Percentiles rank a stretch among this genome's conserved stretches.
Conservation (phyloP, 2,797 vertebrate species). For the Pantherophis vulpinus region DNA sequence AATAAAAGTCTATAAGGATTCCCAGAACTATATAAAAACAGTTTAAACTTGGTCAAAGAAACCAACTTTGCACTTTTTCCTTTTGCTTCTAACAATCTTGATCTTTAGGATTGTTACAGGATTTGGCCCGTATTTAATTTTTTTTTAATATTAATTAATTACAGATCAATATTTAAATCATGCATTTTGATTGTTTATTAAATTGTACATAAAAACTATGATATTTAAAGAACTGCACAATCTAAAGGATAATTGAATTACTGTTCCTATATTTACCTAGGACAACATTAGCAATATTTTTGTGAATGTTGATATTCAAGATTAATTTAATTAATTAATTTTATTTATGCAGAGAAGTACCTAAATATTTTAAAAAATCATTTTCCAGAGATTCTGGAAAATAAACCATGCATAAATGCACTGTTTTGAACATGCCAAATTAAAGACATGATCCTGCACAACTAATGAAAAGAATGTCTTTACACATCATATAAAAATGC, state of each 20-base stretch:
- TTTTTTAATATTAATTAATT: not conserved
- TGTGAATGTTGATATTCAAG: no score
- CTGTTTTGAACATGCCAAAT: not conserved
- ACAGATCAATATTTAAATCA: not conserved
- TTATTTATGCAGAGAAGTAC: not conserved
- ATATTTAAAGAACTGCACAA: not conserved
- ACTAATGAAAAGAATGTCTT: not conserved
- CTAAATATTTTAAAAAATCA: not conserved
- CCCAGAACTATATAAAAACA: not conserved
- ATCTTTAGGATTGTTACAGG: not conserved
- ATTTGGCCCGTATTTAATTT: not conserved
- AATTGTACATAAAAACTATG: not conserved
- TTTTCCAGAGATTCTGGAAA: not conserved
- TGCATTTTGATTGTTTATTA: not conserved
- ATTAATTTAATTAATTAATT: no score
- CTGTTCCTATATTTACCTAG: not conserved
- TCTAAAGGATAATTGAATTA: not conserved
- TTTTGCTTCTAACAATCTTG: not conserved
- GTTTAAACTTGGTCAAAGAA: not conserved
- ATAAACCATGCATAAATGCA: not conserved
- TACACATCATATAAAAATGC: not conserved
- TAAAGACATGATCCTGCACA: not conserved
- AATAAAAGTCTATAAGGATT: not conserved
- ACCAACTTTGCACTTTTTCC: not conserved
- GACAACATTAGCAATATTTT: not conserved